These are phyloP conservation scores for Aurelia aurita DNA, from an alignment of 30 jellyfish, hydroid and myxozoan species.

Conservation along the genomic window DNA sequence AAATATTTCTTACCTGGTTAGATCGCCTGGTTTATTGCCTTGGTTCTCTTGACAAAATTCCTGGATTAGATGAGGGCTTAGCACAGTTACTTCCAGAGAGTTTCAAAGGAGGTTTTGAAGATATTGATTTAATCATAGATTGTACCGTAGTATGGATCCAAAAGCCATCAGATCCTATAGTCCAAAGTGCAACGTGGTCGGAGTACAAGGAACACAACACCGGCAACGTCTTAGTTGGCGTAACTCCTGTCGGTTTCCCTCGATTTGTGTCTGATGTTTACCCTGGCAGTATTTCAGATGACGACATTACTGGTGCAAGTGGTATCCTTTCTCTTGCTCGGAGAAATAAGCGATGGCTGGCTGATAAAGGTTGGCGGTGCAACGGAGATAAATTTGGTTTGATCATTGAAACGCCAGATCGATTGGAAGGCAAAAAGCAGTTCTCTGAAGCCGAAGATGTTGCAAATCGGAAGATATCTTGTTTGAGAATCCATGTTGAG, in stretches of 20 bases:
- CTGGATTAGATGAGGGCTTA: not conserved
- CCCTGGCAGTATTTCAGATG: not conserved
- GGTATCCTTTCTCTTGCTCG: not conserved
- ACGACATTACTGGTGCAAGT: no score
- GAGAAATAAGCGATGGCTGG: conserved; percentile 16
- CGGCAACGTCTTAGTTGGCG: conserved; percentile 6
- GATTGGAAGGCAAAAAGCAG: no score
- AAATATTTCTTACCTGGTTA: conserved; percentile 22
- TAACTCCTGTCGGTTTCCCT: conserved; percentile 4
- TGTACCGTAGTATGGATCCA: not conserved
- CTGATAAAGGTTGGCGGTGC: conserved; percentile 25
- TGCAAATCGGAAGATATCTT: no score
- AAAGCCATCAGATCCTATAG: not conserved
- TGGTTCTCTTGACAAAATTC: not conserved
- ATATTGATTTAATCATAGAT: not conserved
- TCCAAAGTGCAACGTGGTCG: not conserved
- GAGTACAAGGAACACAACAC: no score
- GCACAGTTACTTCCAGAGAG: not conserved
- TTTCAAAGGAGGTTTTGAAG: conserved; percentile 16
- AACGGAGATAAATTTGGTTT: no score
- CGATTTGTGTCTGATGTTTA: no score
- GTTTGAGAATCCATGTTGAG: no score
- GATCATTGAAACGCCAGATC: no score
- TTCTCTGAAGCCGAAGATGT: no score
- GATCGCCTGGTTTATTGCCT: conserved; percentile 16